Conservation (phyloP, 2,113 vertebrate species). For the Prietella phreatophila region DNA sequence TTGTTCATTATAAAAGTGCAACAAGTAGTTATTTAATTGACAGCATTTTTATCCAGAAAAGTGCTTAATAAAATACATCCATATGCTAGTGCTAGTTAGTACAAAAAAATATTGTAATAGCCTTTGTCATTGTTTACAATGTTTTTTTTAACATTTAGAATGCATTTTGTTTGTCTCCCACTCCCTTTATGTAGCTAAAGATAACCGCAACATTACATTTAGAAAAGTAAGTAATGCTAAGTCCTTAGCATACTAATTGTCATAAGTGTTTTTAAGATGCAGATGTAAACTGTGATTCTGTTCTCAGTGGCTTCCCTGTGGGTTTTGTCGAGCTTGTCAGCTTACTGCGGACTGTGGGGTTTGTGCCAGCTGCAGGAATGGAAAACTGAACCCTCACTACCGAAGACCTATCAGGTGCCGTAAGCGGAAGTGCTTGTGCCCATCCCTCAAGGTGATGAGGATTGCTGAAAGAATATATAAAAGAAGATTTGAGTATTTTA, state of each 20-base stretch:
- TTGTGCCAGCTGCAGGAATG: constrained; percentile 78
- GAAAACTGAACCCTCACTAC: constrained; percentile 57
- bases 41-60: background rate
- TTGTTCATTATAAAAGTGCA: background rate
- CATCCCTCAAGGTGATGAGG: constrained; percentile 68
- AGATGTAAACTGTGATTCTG: background rate
- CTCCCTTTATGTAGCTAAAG: constrained; percentile 53
- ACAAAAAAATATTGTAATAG: no score
- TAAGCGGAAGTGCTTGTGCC: constrained; percentile 72
- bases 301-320: constrained; percentile 79
- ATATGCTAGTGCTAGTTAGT: background rate
- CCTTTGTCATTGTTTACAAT: background rate
- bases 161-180: background rate
- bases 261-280: background rate
- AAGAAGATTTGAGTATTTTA: background rate
- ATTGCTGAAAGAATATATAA: background rate
- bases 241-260: background rate
- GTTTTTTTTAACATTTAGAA: background rate
- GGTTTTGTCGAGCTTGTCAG: constrained; percentile 80
- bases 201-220: constrained; percentile 67
- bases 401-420: constrained; percentile 66
- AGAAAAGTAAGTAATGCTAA: constrained; percentile 67
- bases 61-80: background rate
- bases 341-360: constrained; percentile 77
- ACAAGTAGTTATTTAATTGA: background rate